Evolutionary conservation across 2,113 vertebrate genomes (phyloP).

Genomic region (Phaethornis superciliosus): DNA sequence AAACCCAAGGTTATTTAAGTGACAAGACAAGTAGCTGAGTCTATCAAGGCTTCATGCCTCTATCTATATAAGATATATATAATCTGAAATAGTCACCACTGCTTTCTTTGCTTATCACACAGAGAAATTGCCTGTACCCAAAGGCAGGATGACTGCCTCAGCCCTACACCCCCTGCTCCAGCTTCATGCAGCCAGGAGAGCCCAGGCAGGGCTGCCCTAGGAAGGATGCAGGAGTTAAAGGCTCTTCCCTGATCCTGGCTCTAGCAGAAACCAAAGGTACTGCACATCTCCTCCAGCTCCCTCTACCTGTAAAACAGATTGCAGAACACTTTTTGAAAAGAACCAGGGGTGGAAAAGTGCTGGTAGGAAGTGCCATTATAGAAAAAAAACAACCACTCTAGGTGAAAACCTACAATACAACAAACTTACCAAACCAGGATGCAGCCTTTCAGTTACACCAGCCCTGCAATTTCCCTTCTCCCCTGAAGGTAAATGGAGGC

Average conservation of each 20-base stretch:
- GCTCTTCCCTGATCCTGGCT: neutral
- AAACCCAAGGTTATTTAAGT: neutral
- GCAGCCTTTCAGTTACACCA: neutral
- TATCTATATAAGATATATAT: neutral
- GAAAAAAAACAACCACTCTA: neutral
- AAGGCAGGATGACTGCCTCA: neutral
- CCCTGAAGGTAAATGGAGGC: constrained; percentile 36
- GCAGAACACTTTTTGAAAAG: neutral
- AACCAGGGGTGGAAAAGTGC: neutral
- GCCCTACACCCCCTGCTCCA: neutral
- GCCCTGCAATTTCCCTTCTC: neutral
- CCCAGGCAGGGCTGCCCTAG: rapidly evolving
- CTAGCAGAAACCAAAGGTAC: neutral
- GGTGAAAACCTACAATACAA: neutral
- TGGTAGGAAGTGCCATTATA: neutral
- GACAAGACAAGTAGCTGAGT: neutral
- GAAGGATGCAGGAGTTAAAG: neutral
- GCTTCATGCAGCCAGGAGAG: rapidly evolving
- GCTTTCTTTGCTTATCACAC: neutral
- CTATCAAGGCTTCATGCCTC: neutral
- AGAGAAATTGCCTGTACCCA: neutral
- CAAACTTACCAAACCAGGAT: constrained; percentile 11
- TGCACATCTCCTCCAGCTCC: neutral
- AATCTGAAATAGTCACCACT: neutral
- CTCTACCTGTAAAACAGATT: neutral